phyloP scores from a whole-genome alignment of 1,140 invertebrate genomes.

The Apis dorsata region DNA sequence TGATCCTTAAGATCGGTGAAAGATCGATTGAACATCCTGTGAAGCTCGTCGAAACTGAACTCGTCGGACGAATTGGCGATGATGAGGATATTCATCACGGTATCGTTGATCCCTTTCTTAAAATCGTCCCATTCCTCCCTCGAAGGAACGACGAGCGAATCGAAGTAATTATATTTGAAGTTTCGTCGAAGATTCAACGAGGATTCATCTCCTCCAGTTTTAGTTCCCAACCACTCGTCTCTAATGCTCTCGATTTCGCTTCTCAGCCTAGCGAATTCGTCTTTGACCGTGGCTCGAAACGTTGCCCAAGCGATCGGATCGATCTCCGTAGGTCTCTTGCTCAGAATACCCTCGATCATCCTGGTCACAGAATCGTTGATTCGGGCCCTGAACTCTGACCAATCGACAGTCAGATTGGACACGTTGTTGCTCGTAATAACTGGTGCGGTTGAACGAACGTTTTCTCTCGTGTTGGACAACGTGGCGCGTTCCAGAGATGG shows the following conservation, averaged over 20 bases:
- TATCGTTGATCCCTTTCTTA: conserved; percentile 54
- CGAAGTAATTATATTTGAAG: conserved; percentile 5
- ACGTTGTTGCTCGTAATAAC: background rate
- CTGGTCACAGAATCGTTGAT: conserved; percentile 38
- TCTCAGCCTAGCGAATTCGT: conserved; percentile 47
- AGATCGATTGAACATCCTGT: conserved; percentile 23
- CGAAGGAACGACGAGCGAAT: background rate
- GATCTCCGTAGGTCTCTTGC: background rate
- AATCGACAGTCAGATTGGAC: conserved; percentile 34
- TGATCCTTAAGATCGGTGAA: conserved; percentile 48
- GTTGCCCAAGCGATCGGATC: conserved; percentile 42
- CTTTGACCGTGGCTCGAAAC: conserved; percentile 9
- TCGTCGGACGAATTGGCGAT: conserved; percentile 2
- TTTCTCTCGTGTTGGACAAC: background rate
- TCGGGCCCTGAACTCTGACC: conserved; percentile 35
- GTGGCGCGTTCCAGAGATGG: background rate
- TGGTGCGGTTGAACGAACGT: background rate
- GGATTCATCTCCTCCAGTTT: background rate
- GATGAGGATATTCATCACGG: conserved; percentile 28
- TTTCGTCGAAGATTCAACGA: background rate
- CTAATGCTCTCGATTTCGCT: conserved; percentile 28
- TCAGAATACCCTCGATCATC: conserved; percentile 27
- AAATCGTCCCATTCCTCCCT: conserved; percentile 55
- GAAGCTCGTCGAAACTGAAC: conserved; percentile 22
- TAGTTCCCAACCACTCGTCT: conserved; percentile 5